These are phyloP conservation scores for Griposia aprilina DNA, from an alignment of 2,888 invertebrate genomes.

Conservation along the genomic window DNA sequence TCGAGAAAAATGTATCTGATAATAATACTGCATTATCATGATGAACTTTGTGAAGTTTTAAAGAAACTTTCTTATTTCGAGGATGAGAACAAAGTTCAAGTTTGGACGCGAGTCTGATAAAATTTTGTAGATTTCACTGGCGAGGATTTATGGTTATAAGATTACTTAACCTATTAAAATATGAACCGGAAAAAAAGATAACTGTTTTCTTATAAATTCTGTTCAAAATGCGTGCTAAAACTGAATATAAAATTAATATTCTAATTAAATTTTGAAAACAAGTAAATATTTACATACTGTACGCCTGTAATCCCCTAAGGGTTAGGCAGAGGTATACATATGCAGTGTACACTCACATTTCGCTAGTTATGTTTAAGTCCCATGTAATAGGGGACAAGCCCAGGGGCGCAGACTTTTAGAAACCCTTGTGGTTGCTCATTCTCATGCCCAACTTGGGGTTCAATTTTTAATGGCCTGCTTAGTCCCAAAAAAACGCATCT, in stretches of 20 bases:
- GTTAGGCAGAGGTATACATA: too few species aligned
- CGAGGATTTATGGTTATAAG: not conserved
- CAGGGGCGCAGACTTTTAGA: too few species aligned
- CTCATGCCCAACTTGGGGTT: too few species aligned
- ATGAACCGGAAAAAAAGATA: not conserved
- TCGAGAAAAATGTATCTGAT: slow-evolving; percentile 49
- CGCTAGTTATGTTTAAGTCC: too few species aligned
- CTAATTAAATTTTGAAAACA: too few species aligned
- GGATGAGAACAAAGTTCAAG: slow-evolving; percentile 47
- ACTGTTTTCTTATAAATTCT: not conserved
- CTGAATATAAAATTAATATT: not conserved
- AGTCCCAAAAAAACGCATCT: too few species aligned
- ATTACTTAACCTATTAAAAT: not conserved
- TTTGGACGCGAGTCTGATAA: slow-evolving; percentile 40
- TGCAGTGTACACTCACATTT: too few species aligned
- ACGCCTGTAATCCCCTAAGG: too few species aligned
- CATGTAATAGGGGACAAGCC: too few species aligned
- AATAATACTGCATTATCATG: slow-evolving; percentile 66
- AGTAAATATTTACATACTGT: too few species aligned
- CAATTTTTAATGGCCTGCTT: too few species aligned
- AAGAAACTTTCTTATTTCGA: slow-evolving; percentile 64
- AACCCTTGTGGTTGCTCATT: too few species aligned
- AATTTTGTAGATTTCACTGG: slow-evolving; percentile 19
- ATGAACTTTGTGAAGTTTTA: slow-evolving; percentile 58
- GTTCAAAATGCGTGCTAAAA: not conserved